Evolutionary conservation across 1,140 invertebrate genomes (phyloP).

Genomic region (honey bee (Apis mellifera)): DNA sequence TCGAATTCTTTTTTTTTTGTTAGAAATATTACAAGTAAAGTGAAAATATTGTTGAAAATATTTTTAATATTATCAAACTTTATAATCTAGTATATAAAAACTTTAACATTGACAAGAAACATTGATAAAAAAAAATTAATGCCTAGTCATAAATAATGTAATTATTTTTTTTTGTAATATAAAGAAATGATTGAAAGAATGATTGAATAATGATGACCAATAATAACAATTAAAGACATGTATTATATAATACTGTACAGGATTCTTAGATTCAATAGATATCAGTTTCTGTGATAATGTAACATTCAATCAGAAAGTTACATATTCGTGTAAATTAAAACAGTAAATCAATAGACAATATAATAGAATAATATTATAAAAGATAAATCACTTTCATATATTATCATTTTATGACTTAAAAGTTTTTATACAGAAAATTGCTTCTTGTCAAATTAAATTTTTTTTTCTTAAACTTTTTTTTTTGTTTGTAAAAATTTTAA

Average conservation of each 20-base stretch:
- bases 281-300: slow-evolving; percentile 58
- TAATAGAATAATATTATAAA: slow-evolving; percentile 32
- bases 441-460: neutral
- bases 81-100: slow-evolving; percentile 78
- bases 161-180: slow-evolving; percentile 70
- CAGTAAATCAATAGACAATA: slow-evolving; percentile 19
- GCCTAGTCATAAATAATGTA: slow-evolving; percentile 56
- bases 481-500: slow-evolving; percentile 47
- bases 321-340: slow-evolving; percentile 59
- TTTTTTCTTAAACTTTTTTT: slow-evolving; percentile 10
- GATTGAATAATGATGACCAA: slow-evolving; percentile 56
- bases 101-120: neutral
- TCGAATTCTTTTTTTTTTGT: too few species aligned
- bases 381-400: slow-evolving; percentile 11
- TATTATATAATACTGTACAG: slow-evolving; percentile 85
- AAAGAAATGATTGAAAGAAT: slow-evolving; percentile 83
- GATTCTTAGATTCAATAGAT: neutral
- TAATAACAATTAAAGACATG: slow-evolving; percentile 81
- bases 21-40: neutral
- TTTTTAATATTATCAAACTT: neutral
- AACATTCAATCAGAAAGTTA: slow-evolving; percentile 54
- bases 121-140: slow-evolving; percentile 14
- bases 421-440: slow-evolving; percentile 27
- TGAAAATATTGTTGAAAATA: neutral
- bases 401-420: neutral